phyloP scores from a whole-genome alignment of 2,113 vertebrate genomes.

The Tenrec ecaudatus region DNA sequence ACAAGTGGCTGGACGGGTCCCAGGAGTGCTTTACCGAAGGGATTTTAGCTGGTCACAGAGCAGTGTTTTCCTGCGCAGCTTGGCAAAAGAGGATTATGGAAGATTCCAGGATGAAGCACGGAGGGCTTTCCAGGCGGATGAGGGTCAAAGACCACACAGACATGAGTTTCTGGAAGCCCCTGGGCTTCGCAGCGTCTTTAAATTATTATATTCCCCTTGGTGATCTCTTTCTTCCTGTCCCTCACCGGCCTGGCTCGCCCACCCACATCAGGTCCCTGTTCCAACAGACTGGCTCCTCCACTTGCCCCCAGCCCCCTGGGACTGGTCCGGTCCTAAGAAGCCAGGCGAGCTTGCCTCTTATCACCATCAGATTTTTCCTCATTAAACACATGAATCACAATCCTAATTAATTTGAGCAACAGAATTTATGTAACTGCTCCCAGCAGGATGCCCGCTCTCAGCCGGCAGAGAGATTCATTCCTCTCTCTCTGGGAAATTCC shows the following conservation, averaged over 20 bases:
- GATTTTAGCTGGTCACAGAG: neutral
- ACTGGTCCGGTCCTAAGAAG: slow-evolving; percentile 9
- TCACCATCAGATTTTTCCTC: slow-evolving; percentile 76
- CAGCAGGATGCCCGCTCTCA: slow-evolving; percentile 84
- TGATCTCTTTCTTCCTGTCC: neutral
- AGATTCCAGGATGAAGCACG: neutral
- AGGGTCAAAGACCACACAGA: neutral
- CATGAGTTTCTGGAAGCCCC: fast-evolving
- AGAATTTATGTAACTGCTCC: slow-evolving; percentile 84
- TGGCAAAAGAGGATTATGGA: neutral
- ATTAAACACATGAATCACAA: slow-evolving; percentile 88
- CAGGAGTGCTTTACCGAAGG: neutral
- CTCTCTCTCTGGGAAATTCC: slow-evolving; percentile 76
- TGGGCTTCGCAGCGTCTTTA: neutral
- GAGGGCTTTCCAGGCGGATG: neutral
- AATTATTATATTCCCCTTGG: neutral
- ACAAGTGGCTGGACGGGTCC: neutral
- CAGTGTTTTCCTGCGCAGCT: neutral
- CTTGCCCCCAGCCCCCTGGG: slow-evolving; percentile 22
- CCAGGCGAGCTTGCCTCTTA: neutral
- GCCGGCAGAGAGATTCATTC: slow-evolving; percentile 78
- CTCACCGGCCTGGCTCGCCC: neutral
- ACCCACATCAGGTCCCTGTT: slow-evolving; percentile 60
- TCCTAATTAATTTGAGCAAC: slow-evolving; percentile 87
- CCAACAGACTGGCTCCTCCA: slow-evolving; percentile 55